Percentiles rank a stretch among this genome's conserved stretches.
Evolutionary conservation across 1,140 invertebrate genomes (phyloP).

Genomic region (Chironomus striatipennis): DNA sequence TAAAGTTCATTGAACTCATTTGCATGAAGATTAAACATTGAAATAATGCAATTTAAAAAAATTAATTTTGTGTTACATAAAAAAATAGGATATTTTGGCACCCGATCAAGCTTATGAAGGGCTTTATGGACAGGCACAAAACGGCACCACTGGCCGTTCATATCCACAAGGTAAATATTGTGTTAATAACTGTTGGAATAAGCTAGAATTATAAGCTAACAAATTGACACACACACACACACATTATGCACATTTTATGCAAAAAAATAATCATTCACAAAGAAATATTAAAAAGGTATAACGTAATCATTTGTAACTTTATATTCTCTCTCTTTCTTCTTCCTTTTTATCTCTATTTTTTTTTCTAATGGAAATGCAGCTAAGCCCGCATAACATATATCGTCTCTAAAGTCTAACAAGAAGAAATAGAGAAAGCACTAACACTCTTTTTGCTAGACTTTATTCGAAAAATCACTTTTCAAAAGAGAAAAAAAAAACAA

Average conservation of each 20-base stretch:
- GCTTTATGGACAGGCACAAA: conserved; percentile 80
- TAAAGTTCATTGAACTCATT: too few species aligned
- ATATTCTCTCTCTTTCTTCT: neutral
- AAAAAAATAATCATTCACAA: conserved; percentile 17
- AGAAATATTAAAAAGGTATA: conserved; percentile 19
- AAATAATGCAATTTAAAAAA: too few species aligned
- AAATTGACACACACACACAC: too few species aligned
- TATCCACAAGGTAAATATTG: conserved; percentile 69
- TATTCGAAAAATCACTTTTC: neutral
- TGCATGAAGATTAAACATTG: too few species aligned
- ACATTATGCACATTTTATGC: neutral
- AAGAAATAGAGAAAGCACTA: conserved; percentile 17
- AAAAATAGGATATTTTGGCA: conserved; percentile 79
- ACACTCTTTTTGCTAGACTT: neutral
- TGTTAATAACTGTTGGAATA: too few species aligned
- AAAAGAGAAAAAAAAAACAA: neutral
- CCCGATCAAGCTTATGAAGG: conserved; percentile 86
- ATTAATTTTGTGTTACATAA: conserved; percentile 2
- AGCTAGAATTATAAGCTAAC: conserved; percentile 22
- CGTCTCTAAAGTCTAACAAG: conserved; percentile 29
- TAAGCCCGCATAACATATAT: conserved; percentile 33
- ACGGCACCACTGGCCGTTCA: conserved; percentile 60
- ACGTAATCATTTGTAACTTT: conserved; percentile 16
- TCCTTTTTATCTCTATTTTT: neutral
- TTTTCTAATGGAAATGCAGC: conserved; percentile 25